Base-by-base conservation (phyloP, 2,113 vertebrate genomes). In the Equus quagga region DNA sequence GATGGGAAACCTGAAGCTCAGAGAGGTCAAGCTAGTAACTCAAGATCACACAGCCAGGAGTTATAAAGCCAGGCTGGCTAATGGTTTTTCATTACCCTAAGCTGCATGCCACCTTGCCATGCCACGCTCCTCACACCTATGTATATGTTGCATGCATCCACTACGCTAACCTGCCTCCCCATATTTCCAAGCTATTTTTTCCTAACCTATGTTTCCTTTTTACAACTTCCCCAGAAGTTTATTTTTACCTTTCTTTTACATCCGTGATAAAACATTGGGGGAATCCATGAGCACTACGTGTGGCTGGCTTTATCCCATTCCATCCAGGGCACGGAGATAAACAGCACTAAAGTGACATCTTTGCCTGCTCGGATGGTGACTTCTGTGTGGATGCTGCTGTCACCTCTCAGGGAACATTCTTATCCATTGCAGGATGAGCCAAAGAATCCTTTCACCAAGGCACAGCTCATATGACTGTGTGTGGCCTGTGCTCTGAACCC, bases 61-160 rank as follows among this genome's bases (percentile, higher is more conserved):
- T 51, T 73, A 21, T 18, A 44, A 24, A 90, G 46, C 51, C 51
- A 76, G 60, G 44, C 23, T 79, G 62, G 19, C 54, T 54, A 12
- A 18, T 44, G 60, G 54, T 10, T 11, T 44, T 12, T 24, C 21
- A 19, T 56, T 31, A 5, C 28, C 6, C 12, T 67, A 3, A 41
- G 36, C 58, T 21, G 5, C 24, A 0, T 5, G 8, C 46, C n/a
- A 3, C 13, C 56, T 49, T 28, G 54, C 8, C 18, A 15, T 31
- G 28, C 12, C 14, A 8, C 5, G 2, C 19, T 18, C 6, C 36
- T 5, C 26, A 79, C 1, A 0, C 64, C 9, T 31, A 5, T 10
- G 13, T 5, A 0, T 46, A 0, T 60, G n/a, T 26, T 6, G 2
- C 10, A 0, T 1, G 19, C 18, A 17, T n/a, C 28, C 13, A 9